A percentile compares a stretch with the other conserved stretches of the same genome.
Conservation (phyloP, 2,888 invertebrate species). For the Meteorus colon region DNA sequence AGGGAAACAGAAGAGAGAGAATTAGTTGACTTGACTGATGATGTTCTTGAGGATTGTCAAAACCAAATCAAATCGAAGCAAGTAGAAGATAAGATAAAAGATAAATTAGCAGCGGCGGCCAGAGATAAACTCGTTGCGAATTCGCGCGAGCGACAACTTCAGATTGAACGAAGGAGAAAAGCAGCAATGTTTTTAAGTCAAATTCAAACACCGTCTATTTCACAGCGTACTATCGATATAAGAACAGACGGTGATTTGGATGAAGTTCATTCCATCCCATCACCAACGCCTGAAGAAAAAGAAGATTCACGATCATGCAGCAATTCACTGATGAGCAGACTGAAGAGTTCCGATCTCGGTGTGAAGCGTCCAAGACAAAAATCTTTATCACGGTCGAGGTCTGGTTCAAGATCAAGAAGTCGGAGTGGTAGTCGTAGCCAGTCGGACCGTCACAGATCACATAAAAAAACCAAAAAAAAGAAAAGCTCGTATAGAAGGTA, state of each 20-base stretch:
- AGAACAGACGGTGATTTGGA: constrained; percentile 61
- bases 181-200: constrained; percentile 86
- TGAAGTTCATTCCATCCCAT: constrained; percentile 66
- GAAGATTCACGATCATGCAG: constrained; percentile 56
- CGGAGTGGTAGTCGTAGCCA: constrained; percentile 54
- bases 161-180: constrained; percentile 84
- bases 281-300: constrained; percentile 59
- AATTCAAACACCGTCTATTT: constrained; percentile 66
- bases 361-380: constrained; percentile 64
- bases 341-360: constrained; percentile 65
- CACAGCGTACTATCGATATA: constrained; percentile 42
- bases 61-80: constrained; percentile 63
- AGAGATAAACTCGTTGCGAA: constrained; percentile 74
- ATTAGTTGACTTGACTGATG: constrained; percentile 69
- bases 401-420: constrained; percentile 51
- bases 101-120: constrained; percentile 76
- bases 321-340: constrained; percentile 65
- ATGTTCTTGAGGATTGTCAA: constrained; percentile 69
- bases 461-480: constrained; percentile 73
- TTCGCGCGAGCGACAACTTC: constrained; percentile 76
- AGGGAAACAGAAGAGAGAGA: constrained; percentile 69
- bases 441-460: constrained; percentile 67
- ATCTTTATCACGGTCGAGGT: constrained; percentile 66
- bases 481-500: constrained; percentile 75
- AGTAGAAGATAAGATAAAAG: constrained; percentile 77